Conservation (phyloP, 1,140 invertebrate genomes). For the Pseudomyrmex flavicornis region DNA sequence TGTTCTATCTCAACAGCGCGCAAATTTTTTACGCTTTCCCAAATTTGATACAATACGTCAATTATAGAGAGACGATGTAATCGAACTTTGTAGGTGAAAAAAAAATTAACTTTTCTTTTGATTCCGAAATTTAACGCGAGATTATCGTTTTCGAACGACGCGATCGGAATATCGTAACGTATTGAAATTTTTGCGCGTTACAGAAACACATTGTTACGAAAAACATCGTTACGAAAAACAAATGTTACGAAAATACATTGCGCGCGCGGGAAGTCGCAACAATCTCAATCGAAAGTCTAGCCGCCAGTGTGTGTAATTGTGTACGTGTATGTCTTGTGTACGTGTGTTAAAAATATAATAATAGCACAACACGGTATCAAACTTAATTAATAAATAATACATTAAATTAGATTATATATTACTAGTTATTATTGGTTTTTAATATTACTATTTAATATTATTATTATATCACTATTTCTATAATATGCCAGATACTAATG, state of each 20-base stretch:
- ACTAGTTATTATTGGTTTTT: conserved; percentile 81
- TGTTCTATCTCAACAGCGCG: too few relatives aligned
- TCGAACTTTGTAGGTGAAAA: neutral
- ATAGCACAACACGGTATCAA: conserved; percentile 77
- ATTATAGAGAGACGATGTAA: neutral
- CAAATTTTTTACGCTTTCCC: too few relatives aligned
- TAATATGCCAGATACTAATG: conserved; percentile 82
- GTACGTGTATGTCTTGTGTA: too few relatives aligned
- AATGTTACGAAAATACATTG: neutral
- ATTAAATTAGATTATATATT: conserved; percentile 85
- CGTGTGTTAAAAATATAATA: conserved; percentile 49
- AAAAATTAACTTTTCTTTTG: neutral
- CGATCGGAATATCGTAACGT: conserved; percentile 14
- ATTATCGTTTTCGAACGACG: neutral
- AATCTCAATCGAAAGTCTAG: conserved; percentile 51
- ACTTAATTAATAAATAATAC: conserved; percentile 86
- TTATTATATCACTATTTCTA: conserved; percentile 72
- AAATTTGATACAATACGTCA: too few relatives aligned
- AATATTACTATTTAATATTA: conserved; percentile 70
- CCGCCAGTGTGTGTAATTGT: neutral
- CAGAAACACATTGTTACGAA: too few relatives aligned
- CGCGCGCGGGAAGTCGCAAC: neutral
- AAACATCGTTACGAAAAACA: too few relatives aligned
- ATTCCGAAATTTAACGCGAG: conserved; percentile 5
- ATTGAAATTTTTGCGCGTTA: too few relatives aligned